A percentile compares a stretch with the other conserved stretches of the same genome.
Evolutionary conservation across 2,797 vertebrate genomes (phyloP).

Genomic region (Tapirus indicus): DNA sequence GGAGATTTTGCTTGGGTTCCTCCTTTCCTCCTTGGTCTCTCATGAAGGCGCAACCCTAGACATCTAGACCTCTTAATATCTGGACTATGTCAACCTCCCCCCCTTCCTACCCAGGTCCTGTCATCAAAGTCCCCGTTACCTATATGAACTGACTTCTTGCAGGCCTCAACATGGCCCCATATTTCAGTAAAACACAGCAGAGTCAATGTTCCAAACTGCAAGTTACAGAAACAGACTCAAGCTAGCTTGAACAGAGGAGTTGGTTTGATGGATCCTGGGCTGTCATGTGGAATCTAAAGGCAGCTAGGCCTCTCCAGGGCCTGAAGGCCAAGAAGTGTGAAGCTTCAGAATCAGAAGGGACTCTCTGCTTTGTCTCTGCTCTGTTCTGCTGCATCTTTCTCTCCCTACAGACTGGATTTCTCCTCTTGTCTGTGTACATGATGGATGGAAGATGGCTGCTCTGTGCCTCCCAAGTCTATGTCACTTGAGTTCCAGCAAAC

Average conservation of each 20-base stretch:
- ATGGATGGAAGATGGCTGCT: neutral
- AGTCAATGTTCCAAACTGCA: neutral
- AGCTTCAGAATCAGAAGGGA: neutral
- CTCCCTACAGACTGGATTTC: neutral
- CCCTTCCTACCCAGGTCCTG: neutral
- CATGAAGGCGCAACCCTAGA: neutral
- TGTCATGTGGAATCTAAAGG: neutral
- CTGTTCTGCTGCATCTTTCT: neutral
- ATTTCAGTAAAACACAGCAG: neutral
- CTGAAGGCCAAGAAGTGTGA: neutral
- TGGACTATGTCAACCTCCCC: neutral
- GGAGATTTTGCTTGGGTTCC: neutral
- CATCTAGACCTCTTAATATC: neutral
- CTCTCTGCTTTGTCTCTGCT: neutral
- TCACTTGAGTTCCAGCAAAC: neutral
- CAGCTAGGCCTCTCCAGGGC: neutral
- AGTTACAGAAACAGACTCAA: neutral
- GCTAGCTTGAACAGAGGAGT: neutral
- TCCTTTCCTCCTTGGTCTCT: neutral
- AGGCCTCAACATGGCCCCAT: neutral
- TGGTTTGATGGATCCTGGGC: neutral
- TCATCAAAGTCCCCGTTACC: neutral
- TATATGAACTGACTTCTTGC: neutral
- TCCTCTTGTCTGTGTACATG: neutral
- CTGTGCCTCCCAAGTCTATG: neutral